Base-by-base conservation (phyloP, 2,888 invertebrate species). In the Drosophila rellima region DNA sequence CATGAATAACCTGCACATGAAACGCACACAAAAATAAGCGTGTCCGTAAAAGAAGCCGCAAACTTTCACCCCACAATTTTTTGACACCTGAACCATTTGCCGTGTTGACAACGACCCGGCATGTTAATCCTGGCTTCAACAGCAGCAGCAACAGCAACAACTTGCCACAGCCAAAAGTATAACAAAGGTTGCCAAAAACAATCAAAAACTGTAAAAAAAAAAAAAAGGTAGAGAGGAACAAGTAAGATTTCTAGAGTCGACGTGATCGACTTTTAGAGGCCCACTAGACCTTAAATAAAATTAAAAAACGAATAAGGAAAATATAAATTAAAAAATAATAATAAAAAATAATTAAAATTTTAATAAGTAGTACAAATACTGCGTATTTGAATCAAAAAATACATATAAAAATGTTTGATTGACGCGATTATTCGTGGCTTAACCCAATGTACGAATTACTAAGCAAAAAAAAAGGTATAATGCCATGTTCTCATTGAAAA, bases 21-120 rank as follows among this genome's bases (percentile, higher is more conserved):
- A 82, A 63, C 74, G 62, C 31, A 52, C 40, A 60, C 39, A 61
- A 60, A 70, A 63, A 74, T 44, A 66, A 80, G 79, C 79, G 67
- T 81, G 64, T 64, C 75, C 76, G 69, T 82, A 82, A 82, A 82
- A 78, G 78, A 71, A 83, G 78, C 83, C 88, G 67, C 88, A 83
- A 86, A 80, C 75, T 88, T 82, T 77, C 66, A 66, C 68, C 86
- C 70, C 78, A 65, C 75, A 82, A 74, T 86, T 83, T 88, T 88
- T 82, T 86, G 86, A 88, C 83, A 83, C 83, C 88, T 83, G 70
- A 74, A 88, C 88, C 83, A 74, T 77, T 85, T 72, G 64, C 82
- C 68, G 82, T 80, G 82, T 80, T 88, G 82, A 82, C 88, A 82
- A 82, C 80, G 62, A 74, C 75, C 69, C 84, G 69, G 64, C 61